Evolutionary conservation across 1,140 invertebrate species (phyloP).

Genomic region (Liolophura sinensis): DNA sequence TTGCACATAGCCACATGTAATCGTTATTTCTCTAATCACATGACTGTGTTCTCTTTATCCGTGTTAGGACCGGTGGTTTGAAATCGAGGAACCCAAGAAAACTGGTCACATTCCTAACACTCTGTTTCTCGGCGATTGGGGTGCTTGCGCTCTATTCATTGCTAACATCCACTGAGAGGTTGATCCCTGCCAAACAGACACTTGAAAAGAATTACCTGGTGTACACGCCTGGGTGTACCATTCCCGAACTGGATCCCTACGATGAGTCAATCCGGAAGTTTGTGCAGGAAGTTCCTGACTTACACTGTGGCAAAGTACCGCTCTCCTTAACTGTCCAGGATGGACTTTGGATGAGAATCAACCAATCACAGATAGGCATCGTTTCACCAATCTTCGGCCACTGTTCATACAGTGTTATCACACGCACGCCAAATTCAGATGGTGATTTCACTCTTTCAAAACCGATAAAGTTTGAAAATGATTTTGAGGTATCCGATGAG

Average conservation of each 20-base stretch:
- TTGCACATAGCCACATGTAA: no score
- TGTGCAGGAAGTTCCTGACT: no score
- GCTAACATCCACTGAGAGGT: no score
- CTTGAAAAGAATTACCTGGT: no score
- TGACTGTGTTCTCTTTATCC: no score
- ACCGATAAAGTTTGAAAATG: background rate
- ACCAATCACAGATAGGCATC: background rate
- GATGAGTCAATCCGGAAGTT: background rate
- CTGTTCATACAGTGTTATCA: background rate
- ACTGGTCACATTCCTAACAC: no score
- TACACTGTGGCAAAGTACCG: background rate
- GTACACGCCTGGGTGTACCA: background rate
- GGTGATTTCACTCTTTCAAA: background rate
- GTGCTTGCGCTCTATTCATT: no score
- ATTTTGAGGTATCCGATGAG: background rate
- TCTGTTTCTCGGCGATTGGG: no score
- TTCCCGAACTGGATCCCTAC: slow-evolving; percentile 5
- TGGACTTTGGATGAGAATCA: background rate
- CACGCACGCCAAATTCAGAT: background rate
- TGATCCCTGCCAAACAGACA: no score
- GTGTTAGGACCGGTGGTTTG: no score
- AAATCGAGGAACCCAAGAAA: no score
- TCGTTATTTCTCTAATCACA: no score
- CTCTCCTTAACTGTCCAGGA: slow-evolving; percentile 3
- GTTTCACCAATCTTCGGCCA: background rate